Conservation (phyloP, 2,888 invertebrate genomes). For the Willowsia nigromaculata region DNA sequence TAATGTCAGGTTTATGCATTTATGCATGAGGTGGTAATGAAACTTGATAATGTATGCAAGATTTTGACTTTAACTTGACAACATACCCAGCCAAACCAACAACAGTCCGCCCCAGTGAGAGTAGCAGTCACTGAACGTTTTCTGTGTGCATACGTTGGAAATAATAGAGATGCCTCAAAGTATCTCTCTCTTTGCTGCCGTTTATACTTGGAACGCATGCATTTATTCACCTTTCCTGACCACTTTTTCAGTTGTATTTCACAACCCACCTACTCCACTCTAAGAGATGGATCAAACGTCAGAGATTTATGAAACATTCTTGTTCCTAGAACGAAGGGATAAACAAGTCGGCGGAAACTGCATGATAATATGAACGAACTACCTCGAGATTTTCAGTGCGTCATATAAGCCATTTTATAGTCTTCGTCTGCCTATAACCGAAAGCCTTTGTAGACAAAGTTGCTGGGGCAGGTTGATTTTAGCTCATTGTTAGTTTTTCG, state of each 20-base stretch:
- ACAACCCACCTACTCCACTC: neutral
- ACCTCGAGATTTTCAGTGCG: neutral
- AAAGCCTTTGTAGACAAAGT: too few relatives aligned
- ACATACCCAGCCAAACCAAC: neutral
- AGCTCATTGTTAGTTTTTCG: too few relatives aligned
- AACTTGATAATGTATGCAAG: conserved; percentile 65
- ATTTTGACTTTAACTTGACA: conserved; percentile 59
- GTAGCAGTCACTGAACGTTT: neutral
- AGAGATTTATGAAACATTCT: conserved; percentile 50
- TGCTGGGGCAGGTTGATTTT: too few relatives aligned
- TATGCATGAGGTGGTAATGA: conserved; percentile 68
- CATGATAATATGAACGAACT: conserved; percentile 16
- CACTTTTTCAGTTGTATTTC: neutral
- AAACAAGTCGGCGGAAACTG: neutral
- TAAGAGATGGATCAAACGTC: conserved; percentile 33
- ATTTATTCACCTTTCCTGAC: neutral
- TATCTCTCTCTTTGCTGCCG: neutral
- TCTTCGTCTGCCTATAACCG: too few relatives aligned
- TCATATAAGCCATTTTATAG: too few relatives aligned
- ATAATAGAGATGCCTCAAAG: neutral
- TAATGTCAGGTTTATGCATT: conserved; percentile 68
- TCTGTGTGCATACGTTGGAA: neutral
- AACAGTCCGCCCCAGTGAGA: neutral
- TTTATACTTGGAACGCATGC: neutral
- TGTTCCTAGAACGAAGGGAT: conserved; percentile 18